These are phyloP conservation scores for Typhlichthys eigenmanni DNA, from an alignment of 2,797 vertebrate genomes.

Conservation along the genomic window DNA sequence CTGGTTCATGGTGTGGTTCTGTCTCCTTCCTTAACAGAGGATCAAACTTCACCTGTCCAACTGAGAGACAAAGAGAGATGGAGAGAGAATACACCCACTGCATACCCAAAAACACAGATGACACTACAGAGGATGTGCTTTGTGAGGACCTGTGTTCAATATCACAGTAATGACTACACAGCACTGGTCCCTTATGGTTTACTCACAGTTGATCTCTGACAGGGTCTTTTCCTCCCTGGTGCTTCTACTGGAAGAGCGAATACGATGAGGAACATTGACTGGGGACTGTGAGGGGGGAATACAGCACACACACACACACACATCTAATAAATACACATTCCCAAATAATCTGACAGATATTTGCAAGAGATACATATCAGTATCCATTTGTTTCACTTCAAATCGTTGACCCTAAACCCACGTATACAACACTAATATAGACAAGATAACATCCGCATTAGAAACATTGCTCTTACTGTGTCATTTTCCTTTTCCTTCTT, in stretches of 20 bases:
- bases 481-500: too few species aligned
- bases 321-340: not conserved
- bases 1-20: constrained; percentile 93
- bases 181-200: not conserved
- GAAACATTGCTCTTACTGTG: too few species aligned
- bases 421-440: constrained; percentile 34
- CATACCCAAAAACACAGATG: too few species aligned
- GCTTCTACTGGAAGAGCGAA: constrained; percentile 93
- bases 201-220: constrained; percentile 97
- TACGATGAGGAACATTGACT: constrained; percentile 91
- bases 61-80: constrained; percentile 56
- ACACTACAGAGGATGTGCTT: too few species aligned
- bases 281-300: constrained; percentile 81
- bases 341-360: not conserved
- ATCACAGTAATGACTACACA: too few species aligned
- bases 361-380: not conserved
- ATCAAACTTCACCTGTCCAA: constrained; percentile 97
- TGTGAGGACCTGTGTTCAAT: too few species aligned
- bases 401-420: not conserved
- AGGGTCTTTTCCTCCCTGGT: constrained; percentile 94
- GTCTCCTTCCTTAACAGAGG: constrained; percentile 93
- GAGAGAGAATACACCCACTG: not conserved
- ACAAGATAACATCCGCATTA: too few species aligned
- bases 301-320: constrained; percentile 11
- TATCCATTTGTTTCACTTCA: constrained; percentile 4